These are phyloP conservation scores for Drosophila prosaltans DNA, from an alignment of 1,140 invertebrate species.

Conservation along the genomic window DNA sequence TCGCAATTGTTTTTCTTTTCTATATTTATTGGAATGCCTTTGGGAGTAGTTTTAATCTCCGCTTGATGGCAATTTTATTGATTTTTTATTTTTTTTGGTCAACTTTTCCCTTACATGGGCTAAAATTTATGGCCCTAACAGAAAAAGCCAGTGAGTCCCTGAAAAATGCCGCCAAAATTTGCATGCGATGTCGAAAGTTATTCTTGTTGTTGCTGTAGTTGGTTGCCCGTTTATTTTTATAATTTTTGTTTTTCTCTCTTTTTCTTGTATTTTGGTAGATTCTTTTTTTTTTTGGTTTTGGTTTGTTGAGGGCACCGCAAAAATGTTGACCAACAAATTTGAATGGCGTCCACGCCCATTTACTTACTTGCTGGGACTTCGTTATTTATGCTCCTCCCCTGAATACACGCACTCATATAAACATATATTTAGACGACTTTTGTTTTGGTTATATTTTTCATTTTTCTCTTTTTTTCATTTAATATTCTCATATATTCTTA, in stretches of 20 bases:
- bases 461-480: slow-evolving; percentile 34
- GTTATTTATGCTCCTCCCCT: slow-evolving; percentile 49
- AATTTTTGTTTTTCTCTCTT: slow-evolving; percentile 33
- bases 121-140: slow-evolving; percentile 61
- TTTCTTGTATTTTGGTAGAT: neutral
- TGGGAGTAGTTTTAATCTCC: slow-evolving; percentile 55
- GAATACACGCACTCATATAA: neutral
- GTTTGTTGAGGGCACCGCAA: slow-evolving; percentile 53
- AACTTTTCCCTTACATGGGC: slow-evolving; percentile 58
- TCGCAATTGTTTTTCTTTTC: neutral
- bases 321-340: slow-evolving; percentile 67
- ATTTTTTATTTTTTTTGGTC: slow-evolving; percentile 72
- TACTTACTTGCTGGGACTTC: slow-evolving; percentile 51
- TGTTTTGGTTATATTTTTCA: neutral
- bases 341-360: slow-evolving; percentile 57
- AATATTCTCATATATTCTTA: slow-evolving; percentile 56
- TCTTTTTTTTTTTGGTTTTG: slow-evolving; percentile 19
- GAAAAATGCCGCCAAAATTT: slow-evolving; percentile 70
- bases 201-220: slow-evolving; percentile 17
- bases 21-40: slow-evolving; percentile 26
- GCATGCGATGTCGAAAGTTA: slow-evolving; percentile 60
- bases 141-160: slow-evolving; percentile 47
- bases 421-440: neutral
- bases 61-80: slow-evolving; percentile 72
- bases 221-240: slow-evolving; percentile 30